Percentiles rank a stretch among this genome's conserved stretches.
phyloP scores from a whole-genome alignment of 2,797 vertebrate genomes.

The Streptopelia turtur region DNA sequence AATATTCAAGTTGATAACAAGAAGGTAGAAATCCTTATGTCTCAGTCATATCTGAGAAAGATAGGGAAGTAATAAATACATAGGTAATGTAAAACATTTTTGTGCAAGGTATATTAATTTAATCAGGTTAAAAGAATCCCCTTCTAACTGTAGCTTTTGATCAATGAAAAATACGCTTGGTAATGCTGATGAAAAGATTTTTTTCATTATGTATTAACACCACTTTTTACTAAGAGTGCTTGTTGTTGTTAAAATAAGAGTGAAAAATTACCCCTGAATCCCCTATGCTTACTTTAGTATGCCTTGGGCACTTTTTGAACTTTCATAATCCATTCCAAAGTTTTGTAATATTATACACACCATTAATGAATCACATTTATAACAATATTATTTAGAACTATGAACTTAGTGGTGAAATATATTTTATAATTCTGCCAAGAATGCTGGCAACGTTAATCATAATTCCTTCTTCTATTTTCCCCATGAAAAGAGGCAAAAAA shows the following conservation, averaged over 20 bases:
- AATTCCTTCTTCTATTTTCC: background rate
- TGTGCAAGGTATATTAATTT: background rate
- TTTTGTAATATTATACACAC: background rate
- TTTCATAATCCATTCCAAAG: background rate
- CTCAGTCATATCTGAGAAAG: background rate
- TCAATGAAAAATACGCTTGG: background rate
- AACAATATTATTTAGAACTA: background rate
- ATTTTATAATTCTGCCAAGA: slow-evolving; percentile 2
- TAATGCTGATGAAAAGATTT: background rate
- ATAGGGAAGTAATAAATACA: background rate
- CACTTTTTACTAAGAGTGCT: background rate
- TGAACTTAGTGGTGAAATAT: background rate
- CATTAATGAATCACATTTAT: background rate
- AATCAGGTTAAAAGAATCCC: background rate
- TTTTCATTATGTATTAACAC: background rate
- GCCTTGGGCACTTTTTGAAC: background rate
- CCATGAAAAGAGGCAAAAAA: background rate
- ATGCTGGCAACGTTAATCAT: background rate
- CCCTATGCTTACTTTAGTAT: background rate
- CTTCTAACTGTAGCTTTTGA: background rate
- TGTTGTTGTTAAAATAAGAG: background rate
- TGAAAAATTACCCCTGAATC: background rate
- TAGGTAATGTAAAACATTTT: background rate
- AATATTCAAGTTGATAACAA: background rate
- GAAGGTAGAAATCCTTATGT: background rate